Percentiles rank a stretch among this genome's conserved stretches.
Conservation (phyloP, 2,888 invertebrate genomes). For the Callimorpha dominula region DNA sequence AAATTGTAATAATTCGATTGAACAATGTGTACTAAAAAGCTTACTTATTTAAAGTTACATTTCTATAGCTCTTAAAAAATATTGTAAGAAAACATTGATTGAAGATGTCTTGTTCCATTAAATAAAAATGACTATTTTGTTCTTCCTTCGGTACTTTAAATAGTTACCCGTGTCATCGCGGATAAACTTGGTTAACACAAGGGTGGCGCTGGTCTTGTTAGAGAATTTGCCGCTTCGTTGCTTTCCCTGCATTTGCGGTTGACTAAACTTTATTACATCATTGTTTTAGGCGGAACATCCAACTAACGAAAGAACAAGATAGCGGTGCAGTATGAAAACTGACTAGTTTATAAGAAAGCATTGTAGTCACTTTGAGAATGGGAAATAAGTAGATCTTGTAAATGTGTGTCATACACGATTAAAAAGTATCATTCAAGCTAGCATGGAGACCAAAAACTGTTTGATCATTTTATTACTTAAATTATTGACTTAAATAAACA, state of each 20-base stretch:
- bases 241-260: constrained; percentile 57
- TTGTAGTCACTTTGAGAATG: too few relatives aligned
- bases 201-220: constrained; percentile 46
- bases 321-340: constrained; percentile 24
- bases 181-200: constrained; percentile 41
- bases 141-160: not conserved
- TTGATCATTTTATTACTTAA: too few relatives aligned
- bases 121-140: not conserved
- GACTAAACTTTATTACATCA: constrained; percentile 69
- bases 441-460: too few relatives aligned
- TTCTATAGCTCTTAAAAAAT: not conserved
- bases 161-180: constrained; percentile 21
- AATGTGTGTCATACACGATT: too few relatives aligned
- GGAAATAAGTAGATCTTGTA: too few relatives aligned
- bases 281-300: constrained; percentile 51
- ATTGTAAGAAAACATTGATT: not conserved
- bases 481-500: too few relatives aligned
- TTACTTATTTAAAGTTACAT: not conserved
- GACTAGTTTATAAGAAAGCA: constrained; percentile 12
- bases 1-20: too few relatives aligned
- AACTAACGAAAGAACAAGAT: constrained; percentile 33
- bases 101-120: not conserved
- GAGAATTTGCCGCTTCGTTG: constrained; percentile 58
- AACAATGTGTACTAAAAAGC: not conserved
- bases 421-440: too few relatives aligned